Base-by-base conservation (phyloP, 2,113 vertebrate species). In the Blennius ocellaris region DNA sequence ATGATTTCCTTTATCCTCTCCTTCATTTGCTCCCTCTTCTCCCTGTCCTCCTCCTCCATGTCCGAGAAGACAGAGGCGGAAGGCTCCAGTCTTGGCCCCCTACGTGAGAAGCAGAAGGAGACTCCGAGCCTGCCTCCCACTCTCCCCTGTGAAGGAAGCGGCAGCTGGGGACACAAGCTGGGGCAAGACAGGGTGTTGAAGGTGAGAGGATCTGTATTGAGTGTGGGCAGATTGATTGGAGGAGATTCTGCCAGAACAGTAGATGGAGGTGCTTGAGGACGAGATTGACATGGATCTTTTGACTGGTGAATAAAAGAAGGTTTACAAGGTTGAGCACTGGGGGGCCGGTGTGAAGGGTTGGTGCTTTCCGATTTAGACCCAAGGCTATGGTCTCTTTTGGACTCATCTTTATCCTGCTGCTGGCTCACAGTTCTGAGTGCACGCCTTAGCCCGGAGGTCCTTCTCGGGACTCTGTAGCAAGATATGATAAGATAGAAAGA, bases 11-110 rank as follows among this genome's bases (percentile, higher is more conserved):
- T 89, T 77, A 90, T 89, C 65, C 86, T 80, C 7, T 90, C 83
- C 58, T 75, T 90, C 72, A 89, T 90, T 77, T 80, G 80, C 38
- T 86, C 72, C 60, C 94, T 89, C 61, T 95, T 88, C 59, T 87
- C 92, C 92, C 94, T 68, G 80, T 93, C 82, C 73, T 90, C 48
- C 68, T 91, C 94, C 76, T 99, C 97, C 45, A 93, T 94, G 90
- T 99, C 97, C 11, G 93, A 97, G 89, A 99, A 99, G 84, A 99
- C 96, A 0, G 97, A 97, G 17, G 98, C 98, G 1, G 95, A 98
- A 12, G 97, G 98, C 82, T 99, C 97, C 5, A 99, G 95, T 83
- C 96, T 95, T 72, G 96, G 92, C 69, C 95, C 95, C 80, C 97
- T 96, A 87, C 95, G 96, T 36, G 96, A 97, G 88, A 99, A 98